Evolutionary conservation across 2,888 invertebrate species (phyloP), one percentile per base, ranked within the genome.

Genomic region (Syritta pipiens): DNA sequence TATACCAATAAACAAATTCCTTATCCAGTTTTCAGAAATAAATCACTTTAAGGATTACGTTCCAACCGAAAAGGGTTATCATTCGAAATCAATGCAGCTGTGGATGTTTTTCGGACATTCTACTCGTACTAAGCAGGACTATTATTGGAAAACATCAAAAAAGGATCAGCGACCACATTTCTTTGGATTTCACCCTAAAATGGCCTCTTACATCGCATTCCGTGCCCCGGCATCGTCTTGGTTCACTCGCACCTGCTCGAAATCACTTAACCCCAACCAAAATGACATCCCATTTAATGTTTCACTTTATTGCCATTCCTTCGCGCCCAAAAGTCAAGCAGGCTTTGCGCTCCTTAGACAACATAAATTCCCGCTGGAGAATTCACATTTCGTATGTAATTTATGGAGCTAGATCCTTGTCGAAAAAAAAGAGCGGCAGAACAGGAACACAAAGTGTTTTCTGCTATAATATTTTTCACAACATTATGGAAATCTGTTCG

Each of bases 271-370:
- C 79, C 79, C 74, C 62, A 74, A 62, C 79, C 79, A 10, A 85
- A 86, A 86, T 86, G 86, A 85, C 84, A 86, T 84, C 84, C 84
- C 85, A 85, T 86, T 87, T 86, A 85, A 85, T 83, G 83, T 84
- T 84, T 81, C 83, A 85, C 81, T 84, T 81, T 72, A 85, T 85
- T 84, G 84, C 79, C 62, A 68, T 62, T 63, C 67, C 68, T 79
- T 14, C 12, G 37, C 68, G 62, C 22, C 10, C 49, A 40, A 42
- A 62, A 55, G 62, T 53, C 67, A 57, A 55, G 59, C 49, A 55
- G 77, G 71, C 77, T 72, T 67, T 60, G 20, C 28, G 20, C 20
- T 62, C 72, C 72, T 67, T 60, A 79, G 72, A 67, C 77, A 67
- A 65, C 77, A 76, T 76, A 76, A 76, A 76, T 76, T 77, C 72